Evolutionary conservation across 2,797 vertebrate species (phyloP).

Genomic region (Myotis pilosus): DNA sequence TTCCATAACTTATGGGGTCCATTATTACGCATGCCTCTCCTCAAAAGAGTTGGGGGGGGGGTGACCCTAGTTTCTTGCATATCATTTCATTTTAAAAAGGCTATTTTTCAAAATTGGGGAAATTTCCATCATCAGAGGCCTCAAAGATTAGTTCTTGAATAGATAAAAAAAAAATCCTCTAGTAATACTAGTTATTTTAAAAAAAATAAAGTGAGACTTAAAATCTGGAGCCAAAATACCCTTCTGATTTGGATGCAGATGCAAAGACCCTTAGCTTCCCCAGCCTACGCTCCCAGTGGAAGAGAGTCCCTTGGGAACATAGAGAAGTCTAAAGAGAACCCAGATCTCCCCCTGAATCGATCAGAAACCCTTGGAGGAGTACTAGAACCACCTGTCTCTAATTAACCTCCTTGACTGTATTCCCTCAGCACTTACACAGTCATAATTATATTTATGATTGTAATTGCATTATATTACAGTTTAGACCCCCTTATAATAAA

Average conservation of each 20-base stretch:
- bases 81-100: slow-evolving; percentile 29
- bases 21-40: background rate
- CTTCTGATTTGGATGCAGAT: background rate
- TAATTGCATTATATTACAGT: slow-evolving; percentile 73
- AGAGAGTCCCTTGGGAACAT: background rate
- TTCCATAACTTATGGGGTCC: background rate
- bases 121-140: background rate
- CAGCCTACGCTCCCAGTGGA: background rate
- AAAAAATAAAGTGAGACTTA: slow-evolving; percentile 36
- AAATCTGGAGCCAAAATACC: background rate
- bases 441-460: slow-evolving; percentile 74
- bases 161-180: background rate
- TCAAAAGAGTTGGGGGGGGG: background rate
- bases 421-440: slow-evolving; percentile 65
- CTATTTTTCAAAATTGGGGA: slow-evolving; percentile 31
- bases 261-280: background rate
- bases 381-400: slow-evolving; percentile 71
- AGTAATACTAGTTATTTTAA: background rate
- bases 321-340: slow-evolving; percentile 49
- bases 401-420: slow-evolving; percentile 69
- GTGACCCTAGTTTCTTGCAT: background rate
- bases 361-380: slow-evolving; percentile 52
- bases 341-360: slow-evolving; percentile 47
- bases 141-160: slow-evolving; percentile 32
- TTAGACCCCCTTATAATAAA: slow-evolving; percentile 70